Evolutionary conservation across 2,113 vertebrate genomes (phyloP).

Genomic region (Solenodon paradoxus): DNA sequence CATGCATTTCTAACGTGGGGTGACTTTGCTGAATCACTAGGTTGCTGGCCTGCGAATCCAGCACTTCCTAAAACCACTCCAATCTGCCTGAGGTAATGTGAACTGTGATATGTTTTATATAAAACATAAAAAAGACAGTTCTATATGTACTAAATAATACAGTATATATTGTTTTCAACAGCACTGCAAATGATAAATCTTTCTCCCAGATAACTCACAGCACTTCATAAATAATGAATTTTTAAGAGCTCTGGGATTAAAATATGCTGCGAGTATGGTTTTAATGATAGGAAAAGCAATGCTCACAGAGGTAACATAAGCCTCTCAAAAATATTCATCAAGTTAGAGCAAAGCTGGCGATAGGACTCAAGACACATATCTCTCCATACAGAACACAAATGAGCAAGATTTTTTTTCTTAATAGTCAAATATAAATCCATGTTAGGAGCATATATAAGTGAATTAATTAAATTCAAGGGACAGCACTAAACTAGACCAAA

Average conservation of each 20-base stretch:
- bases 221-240: constrained; percentile 21
- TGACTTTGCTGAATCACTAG: not conserved
- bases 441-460: not conserved
- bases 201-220: not conserved
- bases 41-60: not conserved
- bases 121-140: not conserved
- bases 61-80: not conserved
- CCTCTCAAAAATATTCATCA: not conserved
- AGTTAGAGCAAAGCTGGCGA: not conserved
- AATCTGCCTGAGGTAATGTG: not conserved
- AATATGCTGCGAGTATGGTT: not conserved
- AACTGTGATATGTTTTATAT: not conserved
- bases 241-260: constrained; percentile 39
- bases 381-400: not conserved
- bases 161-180: constrained; percentile 1
- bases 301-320: not conserved
- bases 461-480: not conserved
- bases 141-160: not conserved
- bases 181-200: not conserved
- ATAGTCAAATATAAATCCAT: not conserved
- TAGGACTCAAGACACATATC: not conserved
- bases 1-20: not conserved
- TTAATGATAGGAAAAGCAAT: constrained; percentile 29
- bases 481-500: not conserved
- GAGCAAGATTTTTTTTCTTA: not conserved